These are phyloP conservation scores for Diuraphis noxia DNA, from an alignment of 1,140 invertebrate species.

Conservation along the genomic window DNA sequence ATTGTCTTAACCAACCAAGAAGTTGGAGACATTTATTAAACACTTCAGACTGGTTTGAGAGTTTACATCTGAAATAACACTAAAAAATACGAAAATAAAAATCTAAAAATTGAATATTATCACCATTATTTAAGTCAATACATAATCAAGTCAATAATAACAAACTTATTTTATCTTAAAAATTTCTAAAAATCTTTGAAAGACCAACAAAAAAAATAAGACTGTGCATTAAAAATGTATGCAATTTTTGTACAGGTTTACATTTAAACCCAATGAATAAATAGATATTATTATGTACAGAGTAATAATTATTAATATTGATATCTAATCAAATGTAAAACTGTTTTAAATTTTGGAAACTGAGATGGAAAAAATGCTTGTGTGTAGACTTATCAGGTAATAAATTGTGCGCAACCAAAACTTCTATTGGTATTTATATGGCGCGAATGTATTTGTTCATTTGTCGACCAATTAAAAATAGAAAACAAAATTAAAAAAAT, in stretches of 20 bases:
- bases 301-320: conserved; percentile 36
- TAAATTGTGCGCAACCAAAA: conserved; percentile 48
- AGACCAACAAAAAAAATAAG: conserved; percentile 25
- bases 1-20: neutral
- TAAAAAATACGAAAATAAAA: conserved; percentile 53
- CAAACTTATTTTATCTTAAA: conserved; percentile 47
- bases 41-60: conserved; percentile 1
- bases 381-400: conserved; percentile 40
- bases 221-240: conserved; percentile 33
- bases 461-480: conserved; percentile 45
- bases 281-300: conserved; percentile 46
- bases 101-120: conserved; percentile 49
- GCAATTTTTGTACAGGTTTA: conserved; percentile 31
- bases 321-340: conserved; percentile 24
- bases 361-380: conserved; percentile 32
- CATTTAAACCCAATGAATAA: conserved; percentile 5
- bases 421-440: conserved; percentile 30
- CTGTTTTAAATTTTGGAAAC: conserved; percentile 36
- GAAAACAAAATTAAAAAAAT: conserved; percentile 36
- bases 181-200: conserved; percentile 27
- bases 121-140: conserved; percentile 51
- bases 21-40: conserved; percentile 44
- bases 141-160: conserved; percentile 48
- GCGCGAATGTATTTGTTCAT: conserved; percentile 38
- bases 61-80: conserved; percentile 12